Conservation (phyloP, 2,797 vertebrate genomes). For the Channallabes apus region DNA sequence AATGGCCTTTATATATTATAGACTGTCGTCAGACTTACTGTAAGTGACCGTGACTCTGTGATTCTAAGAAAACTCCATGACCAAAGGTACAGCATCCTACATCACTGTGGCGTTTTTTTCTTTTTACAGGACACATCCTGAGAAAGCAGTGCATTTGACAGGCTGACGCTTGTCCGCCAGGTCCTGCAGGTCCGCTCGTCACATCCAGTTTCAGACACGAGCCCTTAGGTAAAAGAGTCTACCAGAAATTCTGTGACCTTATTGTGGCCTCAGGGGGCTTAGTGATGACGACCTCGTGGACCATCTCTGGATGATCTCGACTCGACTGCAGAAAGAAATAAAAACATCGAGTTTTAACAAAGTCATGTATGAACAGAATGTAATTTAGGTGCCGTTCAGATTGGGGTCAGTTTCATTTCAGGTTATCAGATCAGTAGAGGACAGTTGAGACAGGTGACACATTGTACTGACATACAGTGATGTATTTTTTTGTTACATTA, state of each 20-base stretch:
- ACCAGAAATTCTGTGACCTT: slow-evolving; percentile 22
- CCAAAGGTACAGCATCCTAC: slow-evolving; percentile 33
- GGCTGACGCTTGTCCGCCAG: slow-evolving; percentile 30
- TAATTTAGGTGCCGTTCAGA: background rate
- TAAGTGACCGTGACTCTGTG: slow-evolving; percentile 12
- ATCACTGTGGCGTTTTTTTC: background rate
- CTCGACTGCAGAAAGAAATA: background rate
- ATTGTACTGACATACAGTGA: background rate
- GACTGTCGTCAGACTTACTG: slow-evolving; percentile 11
- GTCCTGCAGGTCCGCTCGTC: slow-evolving; percentile 39
- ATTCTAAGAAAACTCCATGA: slow-evolving; percentile 34
- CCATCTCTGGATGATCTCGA: slow-evolving; percentile 7
- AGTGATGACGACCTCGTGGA: slow-evolving; percentile 10
- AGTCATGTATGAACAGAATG: background rate
- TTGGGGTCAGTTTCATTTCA: background rate
- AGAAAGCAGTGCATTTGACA: slow-evolving; percentile 47
- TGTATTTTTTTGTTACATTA: background rate
- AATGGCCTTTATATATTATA: slow-evolving; percentile 31
- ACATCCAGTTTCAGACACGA: slow-evolving; percentile 36
- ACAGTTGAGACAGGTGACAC: background rate
- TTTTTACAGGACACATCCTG: slow-evolving; percentile 41
- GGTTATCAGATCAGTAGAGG: background rate
- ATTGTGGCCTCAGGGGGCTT: slow-evolving; percentile 28
- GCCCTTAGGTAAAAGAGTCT: slow-evolving; percentile 37
- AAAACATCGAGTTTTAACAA: background rate